These are phyloP conservation scores for Zaprionus nigranus DNA, from an alignment of 1,140 invertebrate genomes.

Conservation along the genomic window DNA sequence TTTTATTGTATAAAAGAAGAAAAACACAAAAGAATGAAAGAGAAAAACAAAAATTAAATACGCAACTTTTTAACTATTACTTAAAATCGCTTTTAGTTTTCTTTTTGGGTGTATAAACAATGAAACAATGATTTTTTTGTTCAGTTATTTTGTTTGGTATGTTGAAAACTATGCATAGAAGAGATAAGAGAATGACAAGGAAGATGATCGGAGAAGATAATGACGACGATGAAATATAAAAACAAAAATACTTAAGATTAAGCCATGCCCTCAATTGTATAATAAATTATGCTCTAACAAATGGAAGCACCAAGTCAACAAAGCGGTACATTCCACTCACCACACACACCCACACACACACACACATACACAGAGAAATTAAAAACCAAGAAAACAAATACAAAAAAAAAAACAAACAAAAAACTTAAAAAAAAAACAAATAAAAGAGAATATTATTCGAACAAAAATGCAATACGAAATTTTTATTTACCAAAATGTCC, in stretches of 20 bases:
- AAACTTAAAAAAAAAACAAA: slow-evolving; percentile 73
- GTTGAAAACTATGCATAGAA: slow-evolving; percentile 64
- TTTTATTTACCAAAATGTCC: slow-evolving; percentile 47
- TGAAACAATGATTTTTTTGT: slow-evolving; percentile 43
- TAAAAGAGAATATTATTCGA: slow-evolving; percentile 82
- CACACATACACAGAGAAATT: slow-evolving; percentile 40
- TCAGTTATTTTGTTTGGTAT: slow-evolving; percentile 74
- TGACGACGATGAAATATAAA: slow-evolving; percentile 23
- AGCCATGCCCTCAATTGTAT: slow-evolving; percentile 82
- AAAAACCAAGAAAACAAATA: slow-evolving; percentile 75
- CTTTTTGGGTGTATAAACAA: slow-evolving; percentile 45
- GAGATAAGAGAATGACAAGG: slow-evolving; percentile 23
- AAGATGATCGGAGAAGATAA: slow-evolving; percentile 8
- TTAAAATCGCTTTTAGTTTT: slow-evolving; percentile 45
- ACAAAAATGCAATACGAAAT: slow-evolving; percentile 46
- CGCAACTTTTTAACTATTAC: slow-evolving; percentile 48
- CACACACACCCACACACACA: slow-evolving; percentile 39
- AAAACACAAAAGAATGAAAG: slow-evolving; percentile 9
- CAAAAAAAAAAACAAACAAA: slow-evolving; percentile 57
- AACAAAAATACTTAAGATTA: slow-evolving; percentile 73
- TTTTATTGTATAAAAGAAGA: slow-evolving; percentile 51
- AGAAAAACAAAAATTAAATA: slow-evolving; percentile 19
- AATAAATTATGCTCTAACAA: slow-evolving; percentile 76
- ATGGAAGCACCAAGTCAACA: slow-evolving; percentile 76
- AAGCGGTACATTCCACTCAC: slow-evolving; percentile 72